Evolutionary conservation across 2,797 vertebrate species (phyloP), one percentile per base, ranked within the genome.

Genomic region (Amblyopsis hoosieri): DNA sequence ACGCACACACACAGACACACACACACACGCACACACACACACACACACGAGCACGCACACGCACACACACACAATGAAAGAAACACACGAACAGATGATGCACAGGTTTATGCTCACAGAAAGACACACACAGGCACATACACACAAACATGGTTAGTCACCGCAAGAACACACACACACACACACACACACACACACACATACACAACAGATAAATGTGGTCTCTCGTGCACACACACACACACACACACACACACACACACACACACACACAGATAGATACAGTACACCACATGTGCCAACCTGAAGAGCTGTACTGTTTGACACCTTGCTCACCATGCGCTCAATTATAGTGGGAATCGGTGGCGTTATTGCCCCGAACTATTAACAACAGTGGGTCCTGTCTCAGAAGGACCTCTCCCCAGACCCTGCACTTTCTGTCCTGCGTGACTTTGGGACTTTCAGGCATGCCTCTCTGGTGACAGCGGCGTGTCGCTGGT

Each of bases 401-500:
- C 60, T 78, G 82, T 84, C 76, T 83, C 66, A 37, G 64, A 74
- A 51, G 66, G 63, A 75, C 75, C 69, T 33, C 65, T 64, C 60
- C 57, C 49, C 14, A 3, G 66, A 75, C 45, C 67, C 71, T 45
- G 31, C 57, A 66, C 75, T 77, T 52, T 74, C 63, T 75, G 71
- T 85, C 85, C 86, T 82, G 60, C 33, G 37, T 84, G 84, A 88
- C 86, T 91, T 85, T 90, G 75, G 78, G 83, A 80, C 79, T 86
- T 86, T 79, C 71, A 23, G 15, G 51, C 61, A 15, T 57, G 33
- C 53, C 58, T 82, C 74, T 77, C 70, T 51, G 49, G 76, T 84
- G 75, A 62, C 70, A 66, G 69, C 80, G 76, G 49, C 11, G 70
- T 75, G 69, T 67, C 37, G 46, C 64, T 65, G 80, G 65, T 62